phyloP scores from a whole-genome alignment of 1,140 invertebrate species.

The Gonioctena quinquepunctata region DNA sequence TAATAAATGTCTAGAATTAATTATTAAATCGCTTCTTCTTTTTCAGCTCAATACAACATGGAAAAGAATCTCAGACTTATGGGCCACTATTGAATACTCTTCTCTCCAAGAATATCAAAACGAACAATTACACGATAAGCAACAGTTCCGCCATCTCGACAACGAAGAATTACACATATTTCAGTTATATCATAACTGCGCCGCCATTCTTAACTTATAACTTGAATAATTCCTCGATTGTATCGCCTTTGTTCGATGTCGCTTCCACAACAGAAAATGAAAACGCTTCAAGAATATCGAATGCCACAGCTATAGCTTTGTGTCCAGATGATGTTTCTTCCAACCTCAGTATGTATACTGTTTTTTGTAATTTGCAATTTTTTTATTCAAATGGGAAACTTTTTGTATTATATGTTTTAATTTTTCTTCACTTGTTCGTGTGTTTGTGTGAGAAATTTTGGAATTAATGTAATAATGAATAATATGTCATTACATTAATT shows the following conservation, averaged over 20 bases:
- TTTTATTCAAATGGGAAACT: too few relatives aligned
- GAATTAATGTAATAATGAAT: too few relatives aligned
- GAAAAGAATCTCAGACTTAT: constrained; percentile 23
- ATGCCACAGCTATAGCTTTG: constrained; percentile 11
- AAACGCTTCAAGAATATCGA: not conserved
- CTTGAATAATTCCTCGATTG: not conserved
- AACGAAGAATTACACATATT: constrained; percentile 23
- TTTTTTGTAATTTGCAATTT: too few relatives aligned
- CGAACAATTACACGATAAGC: constrained; percentile 2
- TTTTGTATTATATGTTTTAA: too few relatives aligned
- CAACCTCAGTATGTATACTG: constrained; percentile 25
- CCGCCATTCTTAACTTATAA: constrained; percentile 23
- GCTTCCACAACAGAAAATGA: not conserved
- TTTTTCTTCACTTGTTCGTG: too few relatives aligned
- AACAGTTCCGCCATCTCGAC: not conserved
- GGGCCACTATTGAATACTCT: constrained; percentile 33
- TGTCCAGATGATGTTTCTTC: constrained; percentile 35
- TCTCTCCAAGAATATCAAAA: constrained; percentile 23
- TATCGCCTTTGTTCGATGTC: not conserved
- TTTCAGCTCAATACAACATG: constrained; percentile 22
- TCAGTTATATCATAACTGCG: constrained; percentile 30
- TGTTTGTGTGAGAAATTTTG: too few relatives aligned
- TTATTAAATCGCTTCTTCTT: too few relatives aligned
- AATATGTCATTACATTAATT: too few relatives aligned
- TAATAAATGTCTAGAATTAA: too few relatives aligned